A percentile compares a stretch with the other conserved stretches of the same genome.
These are phyloP conservation scores for Parasteatoda lunata DNA, from an alignment of 2,888 invertebrate species.

Conservation along the genomic window DNA sequence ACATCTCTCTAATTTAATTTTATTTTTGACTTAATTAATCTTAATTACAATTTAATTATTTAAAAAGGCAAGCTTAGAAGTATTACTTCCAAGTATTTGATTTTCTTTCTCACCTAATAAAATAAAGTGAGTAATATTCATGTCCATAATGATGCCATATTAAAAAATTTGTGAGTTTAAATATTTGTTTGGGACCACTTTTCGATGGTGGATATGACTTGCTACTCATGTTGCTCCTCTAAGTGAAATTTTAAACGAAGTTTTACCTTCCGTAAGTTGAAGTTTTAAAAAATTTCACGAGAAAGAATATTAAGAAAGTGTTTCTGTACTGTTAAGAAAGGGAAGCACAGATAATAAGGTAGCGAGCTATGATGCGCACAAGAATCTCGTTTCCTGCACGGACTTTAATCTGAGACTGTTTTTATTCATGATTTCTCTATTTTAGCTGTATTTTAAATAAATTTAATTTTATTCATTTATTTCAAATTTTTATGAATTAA, in stretches of 20 bases:
- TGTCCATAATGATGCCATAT: too few species aligned
- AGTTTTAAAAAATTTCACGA: not conserved
- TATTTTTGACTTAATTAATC: too few species aligned
- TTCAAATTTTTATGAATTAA: too few species aligned
- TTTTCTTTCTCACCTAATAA: too few species aligned
- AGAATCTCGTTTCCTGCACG: slow-evolving; percentile 38
- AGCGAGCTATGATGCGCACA: slow-evolving; percentile 55
- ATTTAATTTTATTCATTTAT: too few species aligned
- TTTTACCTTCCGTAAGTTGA: not conserved
- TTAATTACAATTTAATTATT: too few species aligned
- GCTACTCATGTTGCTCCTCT: not conserved
- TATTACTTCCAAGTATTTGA: too few species aligned
- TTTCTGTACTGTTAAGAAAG: slow-evolving; percentile 10
- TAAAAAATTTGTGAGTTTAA: slow-evolving; percentile 6
- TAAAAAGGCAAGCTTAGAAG: too few species aligned
- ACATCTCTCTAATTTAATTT: too few species aligned
- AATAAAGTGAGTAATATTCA: too few species aligned
- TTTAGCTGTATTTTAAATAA: too few species aligned
- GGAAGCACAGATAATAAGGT: slow-evolving; percentile 24
- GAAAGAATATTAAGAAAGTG: not conserved
- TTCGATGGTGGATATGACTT: slow-evolving; percentile 27
- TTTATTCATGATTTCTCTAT: not conserved
- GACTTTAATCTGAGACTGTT: slow-evolving; percentile 37
- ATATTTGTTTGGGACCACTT: slow-evolving; percentile 33
- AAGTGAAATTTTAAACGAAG: slow-evolving; percentile 6